Conservation (phyloP, 2,888 invertebrate genomes). For the Watsonalla binaria region DNA sequence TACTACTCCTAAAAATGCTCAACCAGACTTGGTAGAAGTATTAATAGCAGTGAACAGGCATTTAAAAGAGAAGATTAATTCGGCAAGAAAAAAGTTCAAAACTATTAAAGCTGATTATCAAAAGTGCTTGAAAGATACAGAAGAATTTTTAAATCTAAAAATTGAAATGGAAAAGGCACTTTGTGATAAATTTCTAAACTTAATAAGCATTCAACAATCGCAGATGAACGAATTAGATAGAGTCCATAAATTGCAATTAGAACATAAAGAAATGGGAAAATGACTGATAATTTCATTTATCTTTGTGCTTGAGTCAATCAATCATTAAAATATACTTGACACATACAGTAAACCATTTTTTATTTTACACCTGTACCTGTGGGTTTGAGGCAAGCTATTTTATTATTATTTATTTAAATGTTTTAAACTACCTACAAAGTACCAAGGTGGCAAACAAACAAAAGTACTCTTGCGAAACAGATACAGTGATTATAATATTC, state of each 20-base stretch:
- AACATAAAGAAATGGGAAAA: not conserved
- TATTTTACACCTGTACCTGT: too few relatives aligned
- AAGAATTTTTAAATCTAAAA: slow-evolving; percentile 58
- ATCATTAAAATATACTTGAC: not conserved
- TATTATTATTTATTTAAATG: too few relatives aligned
- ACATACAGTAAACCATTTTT: not conserved
- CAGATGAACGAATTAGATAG: slow-evolving; percentile 1
- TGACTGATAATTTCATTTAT: not conserved
- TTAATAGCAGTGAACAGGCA: slow-evolving; percentile 44
- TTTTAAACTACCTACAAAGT: too few relatives aligned
- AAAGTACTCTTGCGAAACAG: too few relatives aligned
- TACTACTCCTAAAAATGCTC: slow-evolving; percentile 22
- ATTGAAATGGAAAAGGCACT: slow-evolving; percentile 58
- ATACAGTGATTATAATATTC: too few relatives aligned
- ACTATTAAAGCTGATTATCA: slow-evolving; percentile 42
- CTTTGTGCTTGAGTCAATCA: too few relatives aligned
- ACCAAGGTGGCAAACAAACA: too few relatives aligned
- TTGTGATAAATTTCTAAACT: slow-evolving; percentile 47
- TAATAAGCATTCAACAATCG: slow-evolving; percentile 34
- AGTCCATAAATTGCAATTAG: not conserved
- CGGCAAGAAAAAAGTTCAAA: slow-evolving; percentile 29
- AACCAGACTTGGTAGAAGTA: slow-evolving; percentile 48
- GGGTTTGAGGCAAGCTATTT: too few relatives aligned
- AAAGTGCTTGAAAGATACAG: slow-evolving; percentile 51
- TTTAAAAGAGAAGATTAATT: slow-evolving; percentile 34